These are phyloP conservation scores for Parthenolecanium corni DNA, from an alignment of 2,888 invertebrate genomes.

Conservation along the genomic window DNA sequence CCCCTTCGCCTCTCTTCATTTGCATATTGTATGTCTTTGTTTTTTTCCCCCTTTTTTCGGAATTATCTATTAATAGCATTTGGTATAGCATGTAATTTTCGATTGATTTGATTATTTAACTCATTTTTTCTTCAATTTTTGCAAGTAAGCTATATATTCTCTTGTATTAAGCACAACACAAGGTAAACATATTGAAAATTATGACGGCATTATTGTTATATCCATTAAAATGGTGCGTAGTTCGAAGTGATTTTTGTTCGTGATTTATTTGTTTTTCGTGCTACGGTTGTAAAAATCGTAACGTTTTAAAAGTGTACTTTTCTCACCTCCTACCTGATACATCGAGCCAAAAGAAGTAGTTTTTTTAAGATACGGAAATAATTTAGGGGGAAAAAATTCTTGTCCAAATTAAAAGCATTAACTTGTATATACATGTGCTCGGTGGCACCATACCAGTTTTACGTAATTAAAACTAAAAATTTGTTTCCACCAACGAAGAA, in stretches of 20 bases:
- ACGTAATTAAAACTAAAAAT: too few relatives aligned
- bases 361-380: too few relatives aligned
- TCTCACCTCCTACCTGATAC: background rate
- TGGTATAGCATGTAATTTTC: background rate
- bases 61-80: background rate
- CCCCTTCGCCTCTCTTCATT: too few relatives aligned
- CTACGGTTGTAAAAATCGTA: slow-evolving; percentile 19
- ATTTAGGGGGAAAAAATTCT: too few relatives aligned
- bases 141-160: background rate
- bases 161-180: slow-evolving; percentile 13
- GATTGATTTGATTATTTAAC: background rate
- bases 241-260: slow-evolving; percentile 19
- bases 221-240: slow-evolving; percentile 26
- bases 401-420: background rate
- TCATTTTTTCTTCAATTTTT: background rate
- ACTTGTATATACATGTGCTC: background rate
- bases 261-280: slow-evolving; percentile 26
- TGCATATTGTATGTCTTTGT: too few relatives aligned
- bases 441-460: too few relatives aligned
- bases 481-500: too few relatives aligned
- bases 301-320: background rate
- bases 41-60: background rate
- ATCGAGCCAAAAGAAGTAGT: background rate
- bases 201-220: slow-evolving; percentile 24
- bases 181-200: slow-evolving; percentile 23